phyloP scores from a whole-genome alignment of 2,888 invertebrate genomes.

The Amiota minor region DNA sequence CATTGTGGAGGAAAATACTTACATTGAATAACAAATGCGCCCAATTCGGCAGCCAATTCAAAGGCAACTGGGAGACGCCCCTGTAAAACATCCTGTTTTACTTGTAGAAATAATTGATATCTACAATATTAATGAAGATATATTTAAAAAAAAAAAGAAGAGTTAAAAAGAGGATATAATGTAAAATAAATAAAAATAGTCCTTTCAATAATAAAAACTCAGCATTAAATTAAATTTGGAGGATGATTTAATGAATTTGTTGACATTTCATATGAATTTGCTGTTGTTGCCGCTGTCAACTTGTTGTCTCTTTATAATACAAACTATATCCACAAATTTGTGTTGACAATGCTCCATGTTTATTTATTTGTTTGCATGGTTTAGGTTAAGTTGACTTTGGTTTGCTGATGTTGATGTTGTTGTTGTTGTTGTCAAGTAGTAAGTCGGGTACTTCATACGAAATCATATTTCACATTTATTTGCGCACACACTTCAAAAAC shows the following conservation, averaged over 20 bases:
- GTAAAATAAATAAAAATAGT: not conserved
- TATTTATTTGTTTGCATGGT: not conserved
- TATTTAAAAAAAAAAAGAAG: constrained; percentile 29
- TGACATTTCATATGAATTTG: not conserved
- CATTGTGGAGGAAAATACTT: constrained; percentile 73
- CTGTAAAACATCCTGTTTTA: constrained; percentile 96
- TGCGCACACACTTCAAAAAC: constrained; percentile 41
- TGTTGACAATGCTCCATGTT: constrained; percentile 10
- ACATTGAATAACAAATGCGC: constrained; percentile 96
- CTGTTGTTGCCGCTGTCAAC: constrained; percentile 17
- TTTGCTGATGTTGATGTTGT: not conserved
- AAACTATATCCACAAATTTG: no score
- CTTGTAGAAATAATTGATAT: constrained; percentile 97
- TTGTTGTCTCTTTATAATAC: constrained; percentile 34
- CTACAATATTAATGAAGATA: constrained; percentile 74
- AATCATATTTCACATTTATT: constrained; percentile 56
- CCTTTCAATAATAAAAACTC: constrained; percentile 46
- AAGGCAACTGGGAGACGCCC: constrained; percentile 92
- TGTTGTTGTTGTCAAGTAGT: constrained; percentile 12
- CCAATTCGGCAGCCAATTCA: constrained; percentile 92
- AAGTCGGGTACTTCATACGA: constrained; percentile 12
- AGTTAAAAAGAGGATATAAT: constrained; percentile 21
- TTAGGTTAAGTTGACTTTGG: constrained; percentile 1
- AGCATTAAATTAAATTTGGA: constrained; percentile 46
- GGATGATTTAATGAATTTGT: no score